These are phyloP conservation scores for Sebastes elongatus DNA, from an alignment of 2,797 vertebrate species.

Conservation along the genomic window DNA sequence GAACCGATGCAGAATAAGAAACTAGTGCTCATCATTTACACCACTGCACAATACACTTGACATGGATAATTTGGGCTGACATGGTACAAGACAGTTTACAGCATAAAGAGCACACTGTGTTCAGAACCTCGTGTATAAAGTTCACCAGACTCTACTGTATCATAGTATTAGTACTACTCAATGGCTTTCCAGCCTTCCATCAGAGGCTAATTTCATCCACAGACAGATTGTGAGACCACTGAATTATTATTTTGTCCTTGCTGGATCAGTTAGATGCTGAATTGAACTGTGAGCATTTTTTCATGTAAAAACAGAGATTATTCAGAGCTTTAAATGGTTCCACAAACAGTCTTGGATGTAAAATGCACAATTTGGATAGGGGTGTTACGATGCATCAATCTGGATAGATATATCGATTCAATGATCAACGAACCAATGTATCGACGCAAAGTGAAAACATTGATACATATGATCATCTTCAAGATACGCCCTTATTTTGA, in stretches of 20 bases:
- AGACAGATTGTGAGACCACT: neutral
- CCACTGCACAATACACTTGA: slow-evolving; percentile 27
- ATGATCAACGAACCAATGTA: too few relatives aligned
- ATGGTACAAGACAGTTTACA: slow-evolving; percentile 21
- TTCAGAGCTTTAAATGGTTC: neutral
- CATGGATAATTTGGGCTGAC: slow-evolving; percentile 47
- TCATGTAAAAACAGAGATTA: neutral
- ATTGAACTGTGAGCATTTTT: neutral
- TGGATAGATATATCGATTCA: too few relatives aligned
- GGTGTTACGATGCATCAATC: too few relatives aligned
- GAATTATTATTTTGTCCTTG: neutral
- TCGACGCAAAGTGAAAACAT: too few relatives aligned
- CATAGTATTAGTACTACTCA: neutral
- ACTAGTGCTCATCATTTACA: slow-evolving; percentile 30
- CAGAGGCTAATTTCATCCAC: neutral
- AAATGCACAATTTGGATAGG: neutral
- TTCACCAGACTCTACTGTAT: slow-evolving; percentile 4
- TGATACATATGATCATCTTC: too few relatives aligned
- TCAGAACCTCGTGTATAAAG: slow-evolving; percentile 8
- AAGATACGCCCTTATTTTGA: too few relatives aligned
- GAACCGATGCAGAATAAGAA: slow-evolving; percentile 25
- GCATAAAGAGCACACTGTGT: slow-evolving; percentile 18
- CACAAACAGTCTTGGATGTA: neutral
- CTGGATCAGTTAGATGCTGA: neutral
- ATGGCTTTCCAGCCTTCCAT: neutral